These are phyloP conservation scores for Leptodactylus fuscus DNA, from an alignment of 2,113 vertebrate species.

Conservation along the genomic window DNA sequence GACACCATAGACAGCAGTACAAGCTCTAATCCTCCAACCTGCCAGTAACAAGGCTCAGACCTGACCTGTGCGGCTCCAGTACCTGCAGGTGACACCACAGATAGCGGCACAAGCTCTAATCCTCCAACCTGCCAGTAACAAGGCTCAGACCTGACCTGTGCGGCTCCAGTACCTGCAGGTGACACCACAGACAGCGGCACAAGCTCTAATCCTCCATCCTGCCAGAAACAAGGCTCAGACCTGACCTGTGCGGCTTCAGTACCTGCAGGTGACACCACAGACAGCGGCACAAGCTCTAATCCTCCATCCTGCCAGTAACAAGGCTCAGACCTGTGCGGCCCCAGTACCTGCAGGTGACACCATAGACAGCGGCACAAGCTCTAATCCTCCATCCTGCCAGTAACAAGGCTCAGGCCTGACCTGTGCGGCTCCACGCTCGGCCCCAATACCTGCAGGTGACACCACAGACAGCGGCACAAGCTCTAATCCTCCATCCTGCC, in stretches of 20 bases:
- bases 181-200: background rate
- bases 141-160: background rate
- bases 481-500: background rate
- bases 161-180: too few relatives aligned
- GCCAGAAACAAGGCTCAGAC: background rate
- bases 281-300: background rate
- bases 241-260: background rate
- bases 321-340: background rate
- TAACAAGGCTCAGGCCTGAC: slow-evolving; percentile 29
- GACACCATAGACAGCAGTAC: background rate
- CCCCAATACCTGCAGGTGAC: too few relatives aligned
- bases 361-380: background rate
- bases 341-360: too few relatives aligned
- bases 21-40: background rate
- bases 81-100: background rate
- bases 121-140: background rate
- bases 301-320: background rate
- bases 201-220: background rate
- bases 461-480: background rate
- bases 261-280: background rate
- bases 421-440: too few relatives aligned
- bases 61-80: background rate
- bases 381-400: background rate
- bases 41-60: slow-evolving; percentile 3
- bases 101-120: background rate